phyloP scores from a whole-genome alignment of 2,888 invertebrate species.

The Horisme vitalbata region DNA sequence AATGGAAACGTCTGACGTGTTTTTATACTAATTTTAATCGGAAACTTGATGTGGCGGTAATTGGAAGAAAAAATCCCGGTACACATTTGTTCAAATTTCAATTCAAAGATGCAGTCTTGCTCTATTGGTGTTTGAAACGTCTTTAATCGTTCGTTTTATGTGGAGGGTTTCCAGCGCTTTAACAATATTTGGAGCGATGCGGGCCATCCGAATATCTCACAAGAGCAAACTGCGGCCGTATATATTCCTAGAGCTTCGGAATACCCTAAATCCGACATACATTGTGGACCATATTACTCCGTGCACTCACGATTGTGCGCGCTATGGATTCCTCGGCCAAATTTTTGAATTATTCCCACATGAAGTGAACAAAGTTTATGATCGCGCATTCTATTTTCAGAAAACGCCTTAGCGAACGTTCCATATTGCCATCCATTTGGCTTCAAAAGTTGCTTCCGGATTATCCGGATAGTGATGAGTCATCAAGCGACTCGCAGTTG shows the following conservation, averaged over 20 bases:
- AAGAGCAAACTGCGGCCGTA: conserved; percentile 52
- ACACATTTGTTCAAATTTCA: neutral
- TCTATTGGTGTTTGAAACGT: conserved; percentile 34
- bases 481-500: conserved; percentile 26
- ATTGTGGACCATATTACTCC: conserved; percentile 64
- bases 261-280: conserved; percentile 64
- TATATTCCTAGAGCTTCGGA: conserved; percentile 57
- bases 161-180: conserved; percentile 42
- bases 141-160: conserved; percentile 33
- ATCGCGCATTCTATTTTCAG: conserved; percentile 59
- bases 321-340: conserved; percentile 65
- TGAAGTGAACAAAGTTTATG: conserved; percentile 72
- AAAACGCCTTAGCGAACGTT: conserved; percentile 53
- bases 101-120: conserved; percentile 16
- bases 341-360: conserved; percentile 73
- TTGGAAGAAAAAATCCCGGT: conserved; percentile 3
- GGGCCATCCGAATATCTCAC: conserved; percentile 48
- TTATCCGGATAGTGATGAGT: conserved; percentile 47
- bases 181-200: conserved; percentile 42
- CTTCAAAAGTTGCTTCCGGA: conserved; percentile 47
- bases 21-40: conserved; percentile 12
- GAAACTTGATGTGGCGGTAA: conserved; percentile 12
- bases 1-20: conserved; percentile 23
- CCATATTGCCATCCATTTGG: conserved; percentile 63
- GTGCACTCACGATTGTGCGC: conserved; percentile 60